Percentiles rank a stretch among this genome's conserved stretches.
phyloP scores from a whole-genome alignment of 1,140 invertebrate species.

The Globodera rostochiensis region DNA sequence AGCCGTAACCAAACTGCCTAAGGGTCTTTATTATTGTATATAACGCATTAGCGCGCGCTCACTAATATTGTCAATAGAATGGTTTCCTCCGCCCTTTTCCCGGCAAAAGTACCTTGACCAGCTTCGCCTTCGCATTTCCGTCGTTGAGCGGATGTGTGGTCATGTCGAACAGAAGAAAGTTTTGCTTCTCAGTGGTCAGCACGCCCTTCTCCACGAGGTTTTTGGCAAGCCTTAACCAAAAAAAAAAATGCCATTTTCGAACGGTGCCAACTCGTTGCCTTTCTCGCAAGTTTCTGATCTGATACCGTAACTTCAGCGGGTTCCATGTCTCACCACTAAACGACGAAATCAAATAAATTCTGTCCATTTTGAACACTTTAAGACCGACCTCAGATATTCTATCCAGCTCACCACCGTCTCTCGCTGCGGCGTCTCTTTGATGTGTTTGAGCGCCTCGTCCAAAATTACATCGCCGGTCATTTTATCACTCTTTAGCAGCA shows the following conservation, averaged over 20 bases:
- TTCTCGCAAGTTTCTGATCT: slow-evolving; percentile 97
- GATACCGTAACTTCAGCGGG: slow-evolving; percentile 94
- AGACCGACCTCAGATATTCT: slow-evolving; percentile 88
- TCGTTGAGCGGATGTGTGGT: slow-evolving; percentile 98
- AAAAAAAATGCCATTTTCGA: background rate
- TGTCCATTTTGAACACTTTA: background rate
- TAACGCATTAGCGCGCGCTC: too few relatives aligned
- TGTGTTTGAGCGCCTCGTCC: slow-evolving; percentile 97
- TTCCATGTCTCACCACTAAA: slow-evolving; percentile 93
- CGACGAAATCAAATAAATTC: slow-evolving; percentile 16
- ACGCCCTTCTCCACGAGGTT: slow-evolving; percentile 99
- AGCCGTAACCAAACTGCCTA: too few relatives aligned
- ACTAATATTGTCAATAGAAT: too few relatives aligned
- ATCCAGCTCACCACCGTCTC: slow-evolving; percentile 99
- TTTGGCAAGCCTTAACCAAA: slow-evolving; percentile 84
- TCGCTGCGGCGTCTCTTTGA: slow-evolving; percentile 92
- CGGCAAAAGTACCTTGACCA: slow-evolving; percentile 82
- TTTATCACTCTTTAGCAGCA: slow-evolving; percentile 77
- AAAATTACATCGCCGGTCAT: slow-evolving; percentile 95
- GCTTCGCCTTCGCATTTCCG: slow-evolving; percentile 88
- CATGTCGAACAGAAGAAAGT: slow-evolving; percentile 99
- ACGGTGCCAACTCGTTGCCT: slow-evolving; percentile 46
- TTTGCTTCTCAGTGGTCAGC: slow-evolving; percentile 99
- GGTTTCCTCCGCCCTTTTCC: too few relatives aligned
- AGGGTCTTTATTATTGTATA: too few relatives aligned